Conservation (phyloP, 2,113 vertebrate species). For the Rhinogobius similis region DNA sequence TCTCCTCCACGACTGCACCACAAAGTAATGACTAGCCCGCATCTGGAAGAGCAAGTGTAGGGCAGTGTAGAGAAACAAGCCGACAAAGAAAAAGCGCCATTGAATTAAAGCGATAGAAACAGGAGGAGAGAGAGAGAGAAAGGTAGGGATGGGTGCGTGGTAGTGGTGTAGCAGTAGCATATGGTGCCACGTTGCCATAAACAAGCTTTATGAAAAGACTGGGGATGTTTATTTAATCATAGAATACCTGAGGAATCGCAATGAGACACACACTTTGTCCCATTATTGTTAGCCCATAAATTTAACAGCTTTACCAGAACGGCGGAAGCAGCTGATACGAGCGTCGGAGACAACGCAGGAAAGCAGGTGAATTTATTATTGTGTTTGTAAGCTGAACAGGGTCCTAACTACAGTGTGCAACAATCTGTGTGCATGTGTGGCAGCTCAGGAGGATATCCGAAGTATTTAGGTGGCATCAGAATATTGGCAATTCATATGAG, state of each 20-base stretch:
- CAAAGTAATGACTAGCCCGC: slow-evolving; percentile 76
- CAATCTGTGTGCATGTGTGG: slow-evolving; percentile 34
- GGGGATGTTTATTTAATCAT: slow-evolving; percentile 86
- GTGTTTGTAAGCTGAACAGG: slow-evolving; percentile 48
- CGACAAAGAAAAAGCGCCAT: slow-evolving; percentile 42
- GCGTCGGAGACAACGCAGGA: slow-evolving; percentile 45
- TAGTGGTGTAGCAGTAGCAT: slow-evolving; percentile 67
- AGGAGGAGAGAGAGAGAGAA: slow-evolving; percentile 20
- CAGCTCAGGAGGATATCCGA: slow-evolving; percentile 44
- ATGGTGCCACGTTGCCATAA: slow-evolving; percentile 80
- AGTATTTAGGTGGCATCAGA: not conserved
- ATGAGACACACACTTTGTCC: slow-evolving; percentile 73
- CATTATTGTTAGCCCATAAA: slow-evolving; percentile 76
- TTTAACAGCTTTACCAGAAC: slow-evolving; percentile 69
- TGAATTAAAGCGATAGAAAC: slow-evolving; percentile 39
- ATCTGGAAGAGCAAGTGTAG: slow-evolving; percentile 74
- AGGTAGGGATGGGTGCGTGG: slow-evolving; percentile 46
- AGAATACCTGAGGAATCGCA: slow-evolving; percentile 80
- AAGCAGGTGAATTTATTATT: slow-evolving; percentile 69
- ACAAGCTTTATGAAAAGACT: slow-evolving; percentile 85
- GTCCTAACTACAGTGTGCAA: slow-evolving; percentile 24
- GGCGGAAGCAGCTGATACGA: slow-evolving; percentile 53
- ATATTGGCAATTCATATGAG: not conserved
- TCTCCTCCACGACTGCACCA: slow-evolving; percentile 72
- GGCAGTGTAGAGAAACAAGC: slow-evolving; percentile 63